phyloP scores from a whole-genome alignment of 2,888 invertebrate species.

The Helicoverpa assulta region DNA sequence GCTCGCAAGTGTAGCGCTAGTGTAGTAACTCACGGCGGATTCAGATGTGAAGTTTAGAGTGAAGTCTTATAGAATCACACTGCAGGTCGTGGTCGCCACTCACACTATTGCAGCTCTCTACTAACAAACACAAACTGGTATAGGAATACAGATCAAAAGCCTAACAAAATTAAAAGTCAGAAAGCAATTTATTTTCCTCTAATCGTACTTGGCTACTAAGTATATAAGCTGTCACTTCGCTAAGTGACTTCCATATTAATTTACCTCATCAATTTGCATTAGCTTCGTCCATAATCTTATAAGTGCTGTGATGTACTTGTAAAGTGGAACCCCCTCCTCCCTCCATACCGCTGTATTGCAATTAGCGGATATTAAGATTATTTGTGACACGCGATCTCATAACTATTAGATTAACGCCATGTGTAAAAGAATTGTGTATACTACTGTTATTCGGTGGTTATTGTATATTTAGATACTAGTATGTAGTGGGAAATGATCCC shows the following conservation, averaged over 20 bases:
- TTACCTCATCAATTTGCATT: slow-evolving; percentile 15
- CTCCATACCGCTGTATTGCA: slow-evolving; percentile 1
- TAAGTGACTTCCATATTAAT: slow-evolving; percentile 28
- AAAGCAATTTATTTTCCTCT: not conserved
- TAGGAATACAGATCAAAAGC: no score
- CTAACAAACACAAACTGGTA: no score
- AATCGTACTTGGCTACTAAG: not conserved
- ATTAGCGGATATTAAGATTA: slow-evolving; percentile 19
- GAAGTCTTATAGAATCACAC: no score
- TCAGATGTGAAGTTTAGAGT: no score
- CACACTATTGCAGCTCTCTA: no score
- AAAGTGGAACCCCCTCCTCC: not conserved
- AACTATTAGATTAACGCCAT: slow-evolving; percentile 5
- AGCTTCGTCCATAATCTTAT: slow-evolving; percentile 30
- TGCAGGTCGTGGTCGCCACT: no score
- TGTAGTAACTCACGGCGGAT: no score
- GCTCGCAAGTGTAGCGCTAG: no score
- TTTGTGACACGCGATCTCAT: slow-evolving; percentile 24
- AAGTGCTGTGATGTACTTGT: slow-evolving; percentile 32
- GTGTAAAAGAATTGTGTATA: not conserved
- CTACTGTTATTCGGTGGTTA: no score
- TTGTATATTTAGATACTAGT: no score
- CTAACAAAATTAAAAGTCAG: not conserved
- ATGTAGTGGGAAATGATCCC: no score
- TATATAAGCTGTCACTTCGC: slow-evolving; percentile 8